Conservation (phyloP, 2,888 invertebrate genomes). For the Leptinotarsa haldemani region DNA sequence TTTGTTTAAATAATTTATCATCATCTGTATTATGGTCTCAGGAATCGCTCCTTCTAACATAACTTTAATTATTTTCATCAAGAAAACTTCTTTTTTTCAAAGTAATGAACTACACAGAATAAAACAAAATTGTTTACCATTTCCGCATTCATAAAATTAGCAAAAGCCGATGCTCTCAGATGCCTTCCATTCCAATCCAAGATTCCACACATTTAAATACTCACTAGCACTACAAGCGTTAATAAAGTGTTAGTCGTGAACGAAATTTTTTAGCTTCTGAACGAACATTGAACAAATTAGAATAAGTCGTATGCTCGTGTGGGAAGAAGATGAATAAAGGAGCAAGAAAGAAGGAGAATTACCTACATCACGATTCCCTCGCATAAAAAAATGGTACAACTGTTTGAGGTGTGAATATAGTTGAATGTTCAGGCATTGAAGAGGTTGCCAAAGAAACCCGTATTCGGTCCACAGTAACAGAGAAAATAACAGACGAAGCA, state of each 20-base stretch:
- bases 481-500: no score
- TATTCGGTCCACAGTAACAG: no score
- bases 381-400: slow-evolving; percentile 37
- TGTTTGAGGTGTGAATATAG: slow-evolving; percentile 34
- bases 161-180: slow-evolving; percentile 13
- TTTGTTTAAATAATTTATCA: no score
- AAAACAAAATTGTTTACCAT: neutral
- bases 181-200: slow-evolving; percentile 23
- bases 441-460: slow-evolving; percentile 22
- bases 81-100: no score
- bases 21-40: no score
- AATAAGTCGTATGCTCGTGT: slow-evolving; percentile 44
- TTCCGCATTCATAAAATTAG: slow-evolving; percentile 15
- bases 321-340: slow-evolving; percentile 36
- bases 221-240: slow-evolving; percentile 37
- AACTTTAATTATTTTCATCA: no score
- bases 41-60: no score
- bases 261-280: slow-evolving; percentile 31
- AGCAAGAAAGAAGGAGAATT: slow-evolving; percentile 30
- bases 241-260: slow-evolving; percentile 43
- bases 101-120: no score
- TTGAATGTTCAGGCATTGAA: slow-evolving; percentile 19
- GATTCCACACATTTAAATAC: slow-evolving; percentile 32
- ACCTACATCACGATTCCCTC: slow-evolving; percentile 37
- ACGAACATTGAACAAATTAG: slow-evolving; percentile 46